Base-by-base conservation (phyloP, 2,797 vertebrate species). In the Periparus ater region DNA sequence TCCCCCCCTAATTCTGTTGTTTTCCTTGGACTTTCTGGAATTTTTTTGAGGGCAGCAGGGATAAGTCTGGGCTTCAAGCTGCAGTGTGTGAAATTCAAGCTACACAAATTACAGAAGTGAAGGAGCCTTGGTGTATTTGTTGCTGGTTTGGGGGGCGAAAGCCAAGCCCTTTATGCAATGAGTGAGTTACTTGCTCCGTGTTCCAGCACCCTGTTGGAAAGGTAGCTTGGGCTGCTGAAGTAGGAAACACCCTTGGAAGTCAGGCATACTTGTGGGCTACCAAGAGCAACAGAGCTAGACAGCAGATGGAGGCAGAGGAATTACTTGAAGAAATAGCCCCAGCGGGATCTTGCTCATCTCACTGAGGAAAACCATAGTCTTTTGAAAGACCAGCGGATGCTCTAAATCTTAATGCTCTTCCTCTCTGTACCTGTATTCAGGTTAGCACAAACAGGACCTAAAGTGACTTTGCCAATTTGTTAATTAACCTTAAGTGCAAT, bases 1-100 rank as follows among this genome's bases (percentile, higher is more conserved):
- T 30, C 16, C 9, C 3, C 0, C 0, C 0, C 0, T 44, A 48
- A 57, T 53, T 73, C 58, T 70, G 11, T 57, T 48, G 22, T 66
- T 81, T 93, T 78, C 53, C 65, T 84, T 78, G 48, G 45, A 61
- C 55, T 13, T 58, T 36, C 55, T 89, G 45, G 34, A 73, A 45
- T 75, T 48, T 36, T 36, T 76, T 87, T 58, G 30, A 84, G 60
- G 91, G 44, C 45, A 83, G 47, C 19, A 66, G 36, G 38, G 51
- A 53, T 73, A 55, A 63, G 60, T 25, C 34, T 84, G 66, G 36
- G 26, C 51, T 85, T 86, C 58, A 68, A 73, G 38, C 58, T 78
- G 17, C 48, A 60, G 11, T 8, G 2, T 48, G n/a, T 38, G 84
- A 66, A n/a, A 68, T 38, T 80, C 61, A 73, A 77, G 26, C n/a